Evolutionary conservation across 2,888 invertebrate genomes (phyloP).

Genomic region (Heliconius ismenius): DNA sequence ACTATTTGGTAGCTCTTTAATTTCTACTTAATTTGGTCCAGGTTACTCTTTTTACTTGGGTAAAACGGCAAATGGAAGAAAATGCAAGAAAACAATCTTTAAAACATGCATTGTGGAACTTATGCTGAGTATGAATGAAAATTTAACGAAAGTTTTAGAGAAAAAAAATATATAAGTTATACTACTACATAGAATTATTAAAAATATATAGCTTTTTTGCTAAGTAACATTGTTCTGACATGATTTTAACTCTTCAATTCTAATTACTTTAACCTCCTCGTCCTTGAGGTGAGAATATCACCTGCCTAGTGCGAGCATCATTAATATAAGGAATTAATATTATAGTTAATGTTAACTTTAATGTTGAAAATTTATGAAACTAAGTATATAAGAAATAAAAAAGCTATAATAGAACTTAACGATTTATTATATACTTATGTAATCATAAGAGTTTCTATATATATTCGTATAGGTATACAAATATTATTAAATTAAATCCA

Average conservation of each 20-base stretch:
- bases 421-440: too few relatives aligned
- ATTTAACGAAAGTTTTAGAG: not conserved
- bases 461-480: too few relatives aligned
- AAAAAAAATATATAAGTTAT: not conserved
- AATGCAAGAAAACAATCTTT: too few relatives aligned
- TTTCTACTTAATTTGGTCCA: too few relatives aligned
- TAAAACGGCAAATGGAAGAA: too few relatives aligned
- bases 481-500: too few relatives aligned
- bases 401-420: too few relatives aligned
- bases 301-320: not conserved
- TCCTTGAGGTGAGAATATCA: not conserved
- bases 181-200: too few relatives aligned
- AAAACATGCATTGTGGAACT: too few relatives aligned
- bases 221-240: not conserved
- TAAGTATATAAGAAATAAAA: too few relatives aligned
- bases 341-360: not conserved
- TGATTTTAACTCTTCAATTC: not conserved
- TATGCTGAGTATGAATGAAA: not conserved
- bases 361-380: not conserved
- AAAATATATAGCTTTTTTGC: not conserved
- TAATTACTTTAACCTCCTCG: not conserved
- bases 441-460: not conserved
- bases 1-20: too few relatives aligned
- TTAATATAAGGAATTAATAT: not conserved
- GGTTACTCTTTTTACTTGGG: too few relatives aligned